A percentile compares a stretch with the other conserved stretches of the same genome.
Conservation (phyloP, 2,797 vertebrate species). For the Helicolenus hilgendorfi region DNA sequence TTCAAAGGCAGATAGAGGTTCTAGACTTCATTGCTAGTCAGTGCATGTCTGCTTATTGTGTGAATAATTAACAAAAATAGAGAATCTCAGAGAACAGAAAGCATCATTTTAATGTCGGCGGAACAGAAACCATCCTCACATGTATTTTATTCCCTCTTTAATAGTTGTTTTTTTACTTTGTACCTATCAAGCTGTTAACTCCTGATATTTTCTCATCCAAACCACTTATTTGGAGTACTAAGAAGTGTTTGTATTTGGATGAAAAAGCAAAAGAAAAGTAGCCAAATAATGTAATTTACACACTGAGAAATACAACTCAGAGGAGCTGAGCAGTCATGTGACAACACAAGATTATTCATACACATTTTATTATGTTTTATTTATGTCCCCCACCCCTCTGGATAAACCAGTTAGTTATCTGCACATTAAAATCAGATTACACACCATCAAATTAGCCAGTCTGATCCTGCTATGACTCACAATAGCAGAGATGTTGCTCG, state of each 20-base stretch:
- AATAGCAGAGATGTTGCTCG: conserved; percentile 22
- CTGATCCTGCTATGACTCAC: conserved; percentile 48
- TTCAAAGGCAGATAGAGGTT: conserved; percentile 12
- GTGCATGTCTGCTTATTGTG: conserved; percentile 42
- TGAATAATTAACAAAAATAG: conserved; percentile 51
- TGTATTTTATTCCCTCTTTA: not conserved
- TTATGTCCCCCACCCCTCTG: not conserved
- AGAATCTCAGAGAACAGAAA: conserved; percentile 22
- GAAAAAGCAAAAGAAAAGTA: not conserved
- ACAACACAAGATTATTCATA: conserved; percentile 15
- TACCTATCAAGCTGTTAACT: not conserved
- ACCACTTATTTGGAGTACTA: not conserved
- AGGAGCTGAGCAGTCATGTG: not conserved
- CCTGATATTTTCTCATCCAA: not conserved
- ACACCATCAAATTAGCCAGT: conserved; percentile 36
- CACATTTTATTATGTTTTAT: not conserved
- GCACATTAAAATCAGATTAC: conserved; percentile 43
- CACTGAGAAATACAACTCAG: not conserved
- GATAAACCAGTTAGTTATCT: conserved; percentile 26
- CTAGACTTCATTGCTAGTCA: conserved; percentile 25
- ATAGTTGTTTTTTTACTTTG: not conserved
- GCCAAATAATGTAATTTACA: not conserved
- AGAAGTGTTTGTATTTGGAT: not conserved
- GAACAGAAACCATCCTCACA: not conserved
- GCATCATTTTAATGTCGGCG: conserved; percentile 10